Base-by-base conservation (phyloP, 2,113 vertebrate species). In the Corapipo altera region DNA sequence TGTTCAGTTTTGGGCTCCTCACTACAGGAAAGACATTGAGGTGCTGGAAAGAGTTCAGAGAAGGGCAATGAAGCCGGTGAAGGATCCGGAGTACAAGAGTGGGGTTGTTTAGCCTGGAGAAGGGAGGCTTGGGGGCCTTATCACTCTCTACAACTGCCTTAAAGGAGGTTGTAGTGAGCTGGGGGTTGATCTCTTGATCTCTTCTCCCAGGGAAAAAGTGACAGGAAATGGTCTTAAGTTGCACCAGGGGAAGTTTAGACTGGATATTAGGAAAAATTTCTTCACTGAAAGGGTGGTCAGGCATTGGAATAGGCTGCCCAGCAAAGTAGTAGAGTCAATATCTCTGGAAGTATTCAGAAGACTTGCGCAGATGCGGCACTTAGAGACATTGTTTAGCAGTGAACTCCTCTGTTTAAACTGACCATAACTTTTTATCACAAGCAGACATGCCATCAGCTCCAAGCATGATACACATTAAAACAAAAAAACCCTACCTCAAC, bases 21-120 rank as follows among this genome's bases (percentile, higher is more conserved):
- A 54, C 8, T 35, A 21, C 39, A 54, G 44, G 33, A 44, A 62
- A 35, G 27, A 37, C 27, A 44, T 3, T 83, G 48, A 44, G 39
- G 26, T 13, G 48, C 39, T 27, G 52, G 27, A 2, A 8, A 21
- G 13, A 8, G 10, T 54, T 22, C 57, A 83, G 80, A 72, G 55
- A 71, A 51, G 8, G 24, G 30, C 24, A 83, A 23, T 0, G 0
- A 15, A 70, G 35, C 11, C 59, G 44, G 23, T 8, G 11, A 49
- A 82, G 20, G 37, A 26, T 51, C 24, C 41, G 48, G 21, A 52
- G 44, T 21, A 72, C 26, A 62, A 62, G 32, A 62, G 10, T 44
- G 10, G 26, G 32, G 52, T 33, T 35, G 23, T 59, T 35, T 19
- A 46, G 57, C 6, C 39, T 72, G 33, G 48, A 35, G 57, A 54